These are phyloP conservation scores for Yponomeuta malinellus DNA, from an alignment of 2,888 invertebrate genomes.

Conservation along the genomic window DNA sequence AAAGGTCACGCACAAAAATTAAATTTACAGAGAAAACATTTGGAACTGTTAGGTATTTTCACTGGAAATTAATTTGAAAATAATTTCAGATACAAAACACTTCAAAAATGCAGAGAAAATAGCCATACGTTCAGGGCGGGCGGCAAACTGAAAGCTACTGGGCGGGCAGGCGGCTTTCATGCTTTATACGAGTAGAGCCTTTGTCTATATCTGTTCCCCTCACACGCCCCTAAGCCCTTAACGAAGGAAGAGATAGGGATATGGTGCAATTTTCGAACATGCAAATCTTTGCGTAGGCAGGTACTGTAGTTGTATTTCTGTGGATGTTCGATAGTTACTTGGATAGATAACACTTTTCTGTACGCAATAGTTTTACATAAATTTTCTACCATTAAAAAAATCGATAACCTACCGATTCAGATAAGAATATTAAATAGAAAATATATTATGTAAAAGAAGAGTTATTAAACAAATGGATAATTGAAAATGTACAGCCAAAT, in stretches of 20 bases:
- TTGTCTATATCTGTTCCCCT: constrained; percentile 46
- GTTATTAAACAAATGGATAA: no score
- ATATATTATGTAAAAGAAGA: no score
- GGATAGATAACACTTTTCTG: no score
- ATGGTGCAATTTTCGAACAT: constrained; percentile 43
- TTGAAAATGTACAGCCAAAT: neutral
- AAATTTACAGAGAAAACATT: neutral
- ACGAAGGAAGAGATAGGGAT: constrained; percentile 37
- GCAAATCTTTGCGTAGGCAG: constrained; percentile 13
- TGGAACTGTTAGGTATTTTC: neutral
- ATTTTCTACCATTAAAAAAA: no score
- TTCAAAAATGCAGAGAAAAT: constrained; percentile 3
- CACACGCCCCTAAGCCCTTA: constrained; percentile 29
- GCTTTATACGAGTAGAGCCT: constrained; percentile 54
- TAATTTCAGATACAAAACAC: constrained; percentile 17
- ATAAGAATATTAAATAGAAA: no score
- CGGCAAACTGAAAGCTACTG: constrained; percentile 55
- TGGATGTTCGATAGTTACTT: neutral
- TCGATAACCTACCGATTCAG: no score
- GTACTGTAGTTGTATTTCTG: neutral
- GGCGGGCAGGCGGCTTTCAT: constrained; percentile 62
- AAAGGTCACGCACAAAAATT: neutral
- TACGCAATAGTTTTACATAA: no score
- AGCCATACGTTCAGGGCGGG: constrained; percentile 45
- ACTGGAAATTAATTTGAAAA: neutral